Base-by-base conservation (phyloP, 2,888 invertebrate genomes). In the Drosophila affinis region DNA sequence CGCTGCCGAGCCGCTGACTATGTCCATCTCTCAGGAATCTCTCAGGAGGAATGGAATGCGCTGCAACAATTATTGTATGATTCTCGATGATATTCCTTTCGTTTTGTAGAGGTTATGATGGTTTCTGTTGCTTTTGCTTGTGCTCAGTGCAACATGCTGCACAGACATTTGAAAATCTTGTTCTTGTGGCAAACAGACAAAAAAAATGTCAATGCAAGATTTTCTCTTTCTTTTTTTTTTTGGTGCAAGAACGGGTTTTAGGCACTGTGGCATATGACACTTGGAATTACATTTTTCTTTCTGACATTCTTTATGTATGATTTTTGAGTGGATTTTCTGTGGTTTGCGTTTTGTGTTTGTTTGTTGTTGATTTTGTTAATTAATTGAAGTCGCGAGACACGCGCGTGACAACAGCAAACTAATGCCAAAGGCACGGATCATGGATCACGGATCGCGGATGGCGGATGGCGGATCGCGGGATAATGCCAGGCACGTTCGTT, bases 1-100 rank as follows among this genome's bases (percentile, higher is more conserved):
- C 61, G 87, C 73, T 69, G 86, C 81, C 64, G 87, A 79, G 75
- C 91, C 91, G 75, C 91, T 91, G 75, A 90, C 90, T 75, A 91
- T 90, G 91, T 92, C 92, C 91, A 92, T 91, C 77, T 86, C 90
- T 62, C 58, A 55, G 60, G 53, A 56, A 64, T 29, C 21, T 21
- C 21, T 21, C 21, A 61, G 49, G 34, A 34, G 60, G 53, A 56
- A 64, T 29, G 55, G 53, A 52, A 58, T 61, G 67, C 52, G 72
- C 21, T 17, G 47, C 39, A 49, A 72, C 73, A 65, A 63, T 54
- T 44, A 49, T 44, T 59, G 12, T 39, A 14, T 21, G 49, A 29
- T 18, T 48, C 18, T 67, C 62, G 53, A 32, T 56, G 64, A 39
- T n/a, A 52, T 49, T 64, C 51, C 17, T 45, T 64, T 60, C 52